Conservation (phyloP, 2,113 vertebrate species). For the Muscicapa adusta region DNA sequence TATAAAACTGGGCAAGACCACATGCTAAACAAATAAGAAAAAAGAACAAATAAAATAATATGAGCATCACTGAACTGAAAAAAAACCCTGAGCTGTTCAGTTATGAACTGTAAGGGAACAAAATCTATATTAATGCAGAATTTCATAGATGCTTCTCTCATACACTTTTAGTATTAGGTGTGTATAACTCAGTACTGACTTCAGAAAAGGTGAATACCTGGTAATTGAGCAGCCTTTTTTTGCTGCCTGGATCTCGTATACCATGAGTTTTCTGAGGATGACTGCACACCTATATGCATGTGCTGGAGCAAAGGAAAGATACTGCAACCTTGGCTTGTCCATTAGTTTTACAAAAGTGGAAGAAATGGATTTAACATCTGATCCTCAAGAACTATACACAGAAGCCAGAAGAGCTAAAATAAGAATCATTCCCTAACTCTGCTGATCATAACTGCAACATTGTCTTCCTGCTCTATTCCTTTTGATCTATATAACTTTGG, state of each 20-base stretch:
- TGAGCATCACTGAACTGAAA: background rate
- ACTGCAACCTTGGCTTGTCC: background rate
- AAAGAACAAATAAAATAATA: background rate
- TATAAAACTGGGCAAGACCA: background rate
- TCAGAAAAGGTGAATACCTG: background rate
- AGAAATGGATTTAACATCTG: background rate
- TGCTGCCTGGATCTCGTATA: background rate
- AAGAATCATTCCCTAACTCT: background rate
- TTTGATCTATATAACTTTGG: background rate
- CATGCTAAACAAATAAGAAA: background rate
- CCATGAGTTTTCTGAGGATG: background rate
- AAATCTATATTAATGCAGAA: background rate
- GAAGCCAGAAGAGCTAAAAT: background rate
- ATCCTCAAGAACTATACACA: background rate
- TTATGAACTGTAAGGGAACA: background rate
- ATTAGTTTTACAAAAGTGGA: background rate
- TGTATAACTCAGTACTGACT: background rate
- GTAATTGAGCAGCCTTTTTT: background rate
- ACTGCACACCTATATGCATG: fast-evolving
- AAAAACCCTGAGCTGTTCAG: background rate
- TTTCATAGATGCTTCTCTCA: background rate
- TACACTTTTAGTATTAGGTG: background rate
- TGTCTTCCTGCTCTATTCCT: background rate
- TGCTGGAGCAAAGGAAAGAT: background rate
- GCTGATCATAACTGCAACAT: background rate